Base-by-base conservation (phyloP, 2,888 invertebrate genomes). In the Eustalomyia histrio region DNA sequence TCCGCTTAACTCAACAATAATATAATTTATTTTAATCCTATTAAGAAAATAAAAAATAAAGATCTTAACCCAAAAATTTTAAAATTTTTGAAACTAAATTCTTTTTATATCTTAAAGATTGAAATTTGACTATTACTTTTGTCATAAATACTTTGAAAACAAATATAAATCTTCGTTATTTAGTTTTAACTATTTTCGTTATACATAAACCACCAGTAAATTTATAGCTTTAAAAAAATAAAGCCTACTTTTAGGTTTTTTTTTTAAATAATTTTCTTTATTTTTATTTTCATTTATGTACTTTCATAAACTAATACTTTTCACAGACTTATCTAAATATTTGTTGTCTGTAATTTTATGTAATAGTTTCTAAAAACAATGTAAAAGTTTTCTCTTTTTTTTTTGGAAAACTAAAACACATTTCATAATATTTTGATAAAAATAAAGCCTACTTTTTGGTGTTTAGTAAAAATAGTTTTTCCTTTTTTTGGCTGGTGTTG, bases 171-270 rank as follows among this genome's bases (percentile, higher is more conserved):
- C 4, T 21, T 21, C 21, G 21, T 21, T 21, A 21, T n/a, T n/a
- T n/a, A n/a, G n/a, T n/a, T n/a, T n/a, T n/a, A n/a, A 21, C 21
- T n/a, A 21, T 21, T 8, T 39, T 39, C 39, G 12, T 29, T 6
- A 29, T 7, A 29, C 29, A 39, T 39, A 12, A 39, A 39, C 29
- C 12, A 39, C 0, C 12, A 39, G 10, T 5, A 39, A 39, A 39
- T 39, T 14, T 12, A 12, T 39, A 9, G 2, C 14, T 39, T 39
- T 39, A 1, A 17, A 29, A 55, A 47, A 16, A 9, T 35, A 18
- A 52, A 16, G 60, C 65, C 74, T 60, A 52, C 24, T 67, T 74
- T 67, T 43, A 14, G 35, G 29, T 1, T 6, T 24, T 29, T 21
- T n/a, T 57, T 29, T 57, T 12, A 39, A 12, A 6, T 1, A 29